Evolutionary conservation across 2,888 invertebrate species (phyloP).

Genomic region (Pterostichus niger): DNA sequence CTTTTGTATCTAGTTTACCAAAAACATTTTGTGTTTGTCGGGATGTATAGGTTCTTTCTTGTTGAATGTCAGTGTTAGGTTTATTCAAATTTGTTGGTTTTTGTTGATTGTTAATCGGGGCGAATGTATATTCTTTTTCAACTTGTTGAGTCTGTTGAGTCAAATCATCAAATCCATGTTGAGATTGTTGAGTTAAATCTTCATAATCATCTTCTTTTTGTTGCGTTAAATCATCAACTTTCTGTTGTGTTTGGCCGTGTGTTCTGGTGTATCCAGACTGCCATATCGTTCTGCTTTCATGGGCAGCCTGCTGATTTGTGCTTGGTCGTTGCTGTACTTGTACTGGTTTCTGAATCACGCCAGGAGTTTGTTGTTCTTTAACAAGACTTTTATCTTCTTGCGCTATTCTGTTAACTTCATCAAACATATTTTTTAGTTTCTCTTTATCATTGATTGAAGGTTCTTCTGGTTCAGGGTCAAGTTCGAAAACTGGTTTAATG

Average conservation of each 20-base stretch:
- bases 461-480: slow-evolving; percentile 4
- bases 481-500: neutral
- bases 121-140: slow-evolving; percentile 71
- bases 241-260: slow-evolving; percentile 20
- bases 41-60: slow-evolving; percentile 4
- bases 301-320: neutral
- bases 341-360: neutral
- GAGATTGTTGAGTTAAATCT: slow-evolving; percentile 67
- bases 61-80: slow-evolving; percentile 71
- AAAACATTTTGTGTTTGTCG: slow-evolving; percentile 70
- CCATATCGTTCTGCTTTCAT: neutral
- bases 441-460: neutral
- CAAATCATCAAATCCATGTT: slow-evolving; percentile 61
- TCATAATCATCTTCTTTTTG: slow-evolving; percentile 65
- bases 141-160: slow-evolving; percentile 68
- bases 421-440: neutral
- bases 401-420: neutral
- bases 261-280: neutral
- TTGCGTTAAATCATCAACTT: slow-evolving; percentile 68
- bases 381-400: neutral
- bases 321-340: neutral
- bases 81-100: slow-evolving; percentile 67
- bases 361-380: neutral
- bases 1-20: slow-evolving; percentile 63
- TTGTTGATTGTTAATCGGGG: slow-evolving; percentile 68